Evolutionary conservation across 1,140 invertebrate species (phyloP).

Genomic region (Apocrypta bakeri): DNA sequence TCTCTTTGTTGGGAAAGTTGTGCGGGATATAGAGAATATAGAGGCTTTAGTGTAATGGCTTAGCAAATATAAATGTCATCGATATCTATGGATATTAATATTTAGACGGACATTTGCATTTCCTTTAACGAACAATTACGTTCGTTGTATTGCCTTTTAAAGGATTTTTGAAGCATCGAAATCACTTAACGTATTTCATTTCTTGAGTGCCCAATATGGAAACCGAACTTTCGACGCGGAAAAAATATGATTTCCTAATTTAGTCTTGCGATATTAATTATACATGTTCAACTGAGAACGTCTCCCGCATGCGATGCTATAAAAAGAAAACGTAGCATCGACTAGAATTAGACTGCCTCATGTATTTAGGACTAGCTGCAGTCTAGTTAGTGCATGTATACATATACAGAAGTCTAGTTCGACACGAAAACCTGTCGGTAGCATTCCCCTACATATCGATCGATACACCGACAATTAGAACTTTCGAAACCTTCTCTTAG

Average conservation of each 20-base stretch:
- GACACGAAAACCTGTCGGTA: background rate
- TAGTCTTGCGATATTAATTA: background rate
- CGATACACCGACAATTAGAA: background rate
- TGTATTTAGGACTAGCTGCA: background rate
- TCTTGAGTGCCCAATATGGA: too few species aligned
- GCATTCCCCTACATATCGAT: background rate
- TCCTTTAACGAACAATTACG: too few species aligned
- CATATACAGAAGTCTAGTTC: background rate
- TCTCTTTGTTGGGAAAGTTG: background rate
- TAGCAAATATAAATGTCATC: too few species aligned
- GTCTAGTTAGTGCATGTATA: background rate
- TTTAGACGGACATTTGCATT: too few species aligned
- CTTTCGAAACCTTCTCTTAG: slow-evolving; percentile 15
- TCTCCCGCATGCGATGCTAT: background rate
- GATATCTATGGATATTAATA: too few species aligned
- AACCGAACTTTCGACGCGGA: too few species aligned
- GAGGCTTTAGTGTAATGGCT: too few species aligned
- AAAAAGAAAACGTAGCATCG: background rate
- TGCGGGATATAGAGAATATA: too few species aligned
- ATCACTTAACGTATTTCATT: too few species aligned
- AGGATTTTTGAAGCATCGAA: too few species aligned
- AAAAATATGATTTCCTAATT: background rate
- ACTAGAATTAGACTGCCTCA: background rate
- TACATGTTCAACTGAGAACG: background rate
- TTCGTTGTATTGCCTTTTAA: too few species aligned